Evolutionary conservation across 2,113 vertebrate genomes (phyloP), one percentile per base, ranked within the genome.

Genomic region (Colius striatus): DNA sequence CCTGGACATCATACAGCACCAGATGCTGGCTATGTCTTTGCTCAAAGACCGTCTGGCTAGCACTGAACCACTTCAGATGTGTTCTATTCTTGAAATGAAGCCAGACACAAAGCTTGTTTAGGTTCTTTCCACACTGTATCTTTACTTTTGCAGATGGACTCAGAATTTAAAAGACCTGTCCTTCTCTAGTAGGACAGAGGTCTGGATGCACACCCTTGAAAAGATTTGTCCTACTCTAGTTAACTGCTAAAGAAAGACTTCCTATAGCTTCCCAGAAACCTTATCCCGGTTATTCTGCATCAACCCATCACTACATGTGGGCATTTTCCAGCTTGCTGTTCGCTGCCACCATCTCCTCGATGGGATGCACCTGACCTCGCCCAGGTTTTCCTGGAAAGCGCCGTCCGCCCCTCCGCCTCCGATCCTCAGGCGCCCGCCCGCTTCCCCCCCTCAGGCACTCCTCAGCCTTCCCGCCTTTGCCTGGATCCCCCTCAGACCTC

Each of bases 271-370:
- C 63, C 26, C 34, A 60, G 32, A 73, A 20, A n/a, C 3, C 38
- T 65, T 61, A 4, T 3, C 29, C 22, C 13, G 50, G 11, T 22
- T 27, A 6, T 13, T 26, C 30, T 25, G 27, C 47, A 16, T 11
- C 13, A 5, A 21, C 9, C 48, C 19, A 8, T 22, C 8, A 2
- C 25, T 9, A 1, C 0, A 3, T 34, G 30, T 51, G 1, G 19
- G 19, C 11, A 22, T 6, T 62, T 41, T 32, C 9, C 1, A 4
- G 27, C 65, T 38, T 3, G 32, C 73, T 45, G 41, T 26, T 51
- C 2, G 48, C 8, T 34, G 20, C 2, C 0, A 74, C 5, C 36
- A 22, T 5, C 61, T n/a, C n/a, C 22, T 13, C 70, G 38, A 5
- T 32, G 13, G 34, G 62, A 57, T 18, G 54, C 8, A 2, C 5